Conservation (phyloP, 2,797 vertebrate genomes). For the Gymnothorax reevesii region DNA sequence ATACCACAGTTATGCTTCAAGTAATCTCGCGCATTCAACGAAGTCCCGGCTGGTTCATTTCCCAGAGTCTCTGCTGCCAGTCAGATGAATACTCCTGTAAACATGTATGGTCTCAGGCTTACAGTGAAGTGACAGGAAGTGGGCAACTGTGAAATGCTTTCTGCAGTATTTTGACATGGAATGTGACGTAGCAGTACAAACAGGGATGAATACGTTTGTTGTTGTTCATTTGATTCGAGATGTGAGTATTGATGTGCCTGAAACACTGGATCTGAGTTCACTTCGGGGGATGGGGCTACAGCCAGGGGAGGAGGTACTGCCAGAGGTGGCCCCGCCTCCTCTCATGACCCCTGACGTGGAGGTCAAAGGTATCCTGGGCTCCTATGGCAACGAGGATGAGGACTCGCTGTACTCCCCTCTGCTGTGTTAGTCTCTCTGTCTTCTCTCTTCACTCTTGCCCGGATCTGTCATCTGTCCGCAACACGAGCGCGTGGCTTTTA, state of each 20-base stretch:
- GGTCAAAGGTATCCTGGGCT: constrained; percentile 99
- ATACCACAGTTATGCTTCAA: no score
- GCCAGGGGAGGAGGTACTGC: constrained; percentile 94
- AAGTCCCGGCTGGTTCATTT: no score
- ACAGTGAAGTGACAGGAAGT: not conserved
- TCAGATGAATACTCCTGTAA: no score
- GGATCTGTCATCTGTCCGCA: not conserved
- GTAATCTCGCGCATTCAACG: no score
- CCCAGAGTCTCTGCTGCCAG: no score
- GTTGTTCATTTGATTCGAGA: constrained; percentile 66
- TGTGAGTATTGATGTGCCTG: constrained; percentile 96
- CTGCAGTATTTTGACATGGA: not conserved
- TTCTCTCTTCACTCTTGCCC: constrained; percentile 52
- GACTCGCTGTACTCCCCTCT: constrained; percentile 99
- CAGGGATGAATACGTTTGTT: not conserved
- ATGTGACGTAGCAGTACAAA: not conserved
- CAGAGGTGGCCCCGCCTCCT: constrained; percentile 95
- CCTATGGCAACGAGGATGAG: constrained; percentile 99
- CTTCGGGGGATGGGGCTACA: constrained; percentile 88
- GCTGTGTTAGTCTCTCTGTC: constrained; percentile 98
- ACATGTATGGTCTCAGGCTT: not conserved
- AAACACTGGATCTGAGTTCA: constrained; percentile 88
- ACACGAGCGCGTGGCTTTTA: not conserved
- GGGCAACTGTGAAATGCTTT: not conserved
- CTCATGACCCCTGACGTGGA: constrained; percentile 98